phyloP scores from a whole-genome alignment of 2,113 vertebrate species.

The Gavia stellata region DNA sequence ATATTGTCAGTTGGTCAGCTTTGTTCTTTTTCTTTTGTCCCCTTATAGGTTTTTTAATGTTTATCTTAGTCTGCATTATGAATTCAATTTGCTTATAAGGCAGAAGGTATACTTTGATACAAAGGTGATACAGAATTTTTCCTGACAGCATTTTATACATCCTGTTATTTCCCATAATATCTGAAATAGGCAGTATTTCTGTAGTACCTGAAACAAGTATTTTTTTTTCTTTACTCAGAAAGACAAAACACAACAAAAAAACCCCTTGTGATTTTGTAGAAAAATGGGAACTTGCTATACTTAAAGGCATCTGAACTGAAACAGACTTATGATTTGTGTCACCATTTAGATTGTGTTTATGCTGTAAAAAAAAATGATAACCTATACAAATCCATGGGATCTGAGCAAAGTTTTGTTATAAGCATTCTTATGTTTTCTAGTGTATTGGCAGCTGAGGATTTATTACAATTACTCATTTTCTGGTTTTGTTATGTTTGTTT shows the following conservation, averaged over 20 bases:
- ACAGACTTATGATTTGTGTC: no score
- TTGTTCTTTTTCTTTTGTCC: constrained; percentile 24
- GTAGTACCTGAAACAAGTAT: not conserved
- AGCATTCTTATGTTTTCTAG: not conserved
- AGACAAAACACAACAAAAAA: not conserved
- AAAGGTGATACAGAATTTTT: not conserved
- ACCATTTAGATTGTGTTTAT: not conserved
- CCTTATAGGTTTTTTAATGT: not conserved
- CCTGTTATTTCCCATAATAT: constrained; percentile 5
- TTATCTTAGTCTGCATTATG: not conserved
- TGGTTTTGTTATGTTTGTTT: not conserved
- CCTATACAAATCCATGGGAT: not conserved
- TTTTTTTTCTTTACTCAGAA: not conserved
- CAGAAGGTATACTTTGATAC: constrained; percentile 11
- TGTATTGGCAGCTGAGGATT: not conserved
- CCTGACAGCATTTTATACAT: constrained; percentile 5
- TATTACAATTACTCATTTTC: not conserved
- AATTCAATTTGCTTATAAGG: constrained; percentile 38
- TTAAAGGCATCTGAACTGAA: no score
- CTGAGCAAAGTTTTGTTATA: not conserved
- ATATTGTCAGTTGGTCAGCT: not conserved
- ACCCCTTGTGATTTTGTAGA: not conserved
- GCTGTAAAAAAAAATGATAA: not conserved
- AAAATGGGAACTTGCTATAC: not conserved
- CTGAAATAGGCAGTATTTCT: constrained; percentile 8